Percentiles rank a stretch among this genome's conserved stretches.
Evolutionary conservation across 1,140 invertebrate genomes (phyloP).

Genomic region (Laodelphax striatellus): DNA sequence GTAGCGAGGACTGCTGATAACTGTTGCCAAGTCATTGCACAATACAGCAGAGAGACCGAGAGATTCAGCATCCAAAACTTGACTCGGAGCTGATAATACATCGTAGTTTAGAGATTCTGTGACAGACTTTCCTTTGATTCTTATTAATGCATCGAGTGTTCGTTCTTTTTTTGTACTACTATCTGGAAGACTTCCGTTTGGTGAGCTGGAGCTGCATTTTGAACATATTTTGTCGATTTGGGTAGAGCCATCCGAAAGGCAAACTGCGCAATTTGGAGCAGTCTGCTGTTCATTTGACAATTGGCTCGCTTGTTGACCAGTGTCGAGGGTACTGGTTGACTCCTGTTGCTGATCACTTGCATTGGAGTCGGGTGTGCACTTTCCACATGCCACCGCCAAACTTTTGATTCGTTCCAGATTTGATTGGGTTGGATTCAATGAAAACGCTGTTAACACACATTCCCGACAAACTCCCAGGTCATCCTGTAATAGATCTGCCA

Average conservation of each 20-base stretch:
- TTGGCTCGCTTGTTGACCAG: not conserved
- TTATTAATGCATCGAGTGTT: conserved; percentile 32
- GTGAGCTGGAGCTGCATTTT: not conserved
- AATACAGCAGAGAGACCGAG: conserved; percentile 43
- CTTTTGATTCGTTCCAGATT: conserved; percentile 39
- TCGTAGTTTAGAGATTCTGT: conserved; percentile 36
- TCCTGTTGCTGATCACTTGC: too few species aligned
- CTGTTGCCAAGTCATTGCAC: conserved; percentile 46
- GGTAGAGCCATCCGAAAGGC: too few species aligned
- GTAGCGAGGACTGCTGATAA: conserved; percentile 46
- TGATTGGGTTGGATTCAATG: conserved; percentile 42
- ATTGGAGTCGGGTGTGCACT: conserved; percentile 1
- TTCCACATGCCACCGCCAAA: conserved; percentile 10
- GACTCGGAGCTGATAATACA: conserved; percentile 34
- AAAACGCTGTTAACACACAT: conserved; percentile 52
- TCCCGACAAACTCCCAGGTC: conserved; percentile 44
- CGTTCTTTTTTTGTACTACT: conserved; percentile 26
- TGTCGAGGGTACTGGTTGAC: not conserved
- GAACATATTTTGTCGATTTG: too few species aligned
- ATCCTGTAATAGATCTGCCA: conserved; percentile 38
- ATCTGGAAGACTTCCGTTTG: not conserved
- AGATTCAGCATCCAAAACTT: conserved; percentile 37
- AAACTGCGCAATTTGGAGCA: too few species aligned
- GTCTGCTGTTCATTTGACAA: not conserved
- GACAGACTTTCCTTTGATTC: conserved; percentile 32